Conservation (phyloP, 1,140 invertebrate genomes). For the Macrobrachium rosenbergii region DNA sequence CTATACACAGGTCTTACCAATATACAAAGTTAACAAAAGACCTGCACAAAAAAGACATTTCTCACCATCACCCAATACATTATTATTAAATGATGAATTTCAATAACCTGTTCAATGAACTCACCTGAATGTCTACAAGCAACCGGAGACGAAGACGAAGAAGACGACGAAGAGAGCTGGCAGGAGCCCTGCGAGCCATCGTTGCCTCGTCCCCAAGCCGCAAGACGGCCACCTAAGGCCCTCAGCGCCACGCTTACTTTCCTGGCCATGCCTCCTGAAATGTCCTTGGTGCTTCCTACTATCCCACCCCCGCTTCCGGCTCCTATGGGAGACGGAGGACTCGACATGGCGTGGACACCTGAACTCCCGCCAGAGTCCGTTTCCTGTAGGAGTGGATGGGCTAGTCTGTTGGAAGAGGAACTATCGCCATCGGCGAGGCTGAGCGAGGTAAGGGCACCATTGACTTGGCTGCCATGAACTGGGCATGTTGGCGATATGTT, state of each 20-base stretch:
- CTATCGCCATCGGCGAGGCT: slow-evolving; percentile 21
- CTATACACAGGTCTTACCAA: too few species aligned
- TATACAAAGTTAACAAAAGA: too few species aligned
- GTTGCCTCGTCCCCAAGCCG: slow-evolving; percentile 44
- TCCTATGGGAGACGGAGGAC: slow-evolving; percentile 35
- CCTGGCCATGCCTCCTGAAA: slow-evolving; percentile 40
- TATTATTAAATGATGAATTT: not conserved
- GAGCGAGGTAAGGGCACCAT: slow-evolving; percentile 20
- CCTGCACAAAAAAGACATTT: too few species aligned
- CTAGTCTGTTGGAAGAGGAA: not conserved
- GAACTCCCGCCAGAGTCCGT: slow-evolving; percentile 53
- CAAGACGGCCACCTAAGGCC: slow-evolving; percentile 51
- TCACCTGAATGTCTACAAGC: slow-evolving; percentile 54
- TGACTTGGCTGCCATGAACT: slow-evolving; percentile 44
- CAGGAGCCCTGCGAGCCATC: slow-evolving; percentile 39
- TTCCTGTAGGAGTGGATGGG: slow-evolving; percentile 20
- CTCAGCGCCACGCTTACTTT: slow-evolving; percentile 49
- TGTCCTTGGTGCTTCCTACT: slow-evolving; percentile 25
- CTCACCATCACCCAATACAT: not conserved
- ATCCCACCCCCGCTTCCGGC: slow-evolving; percentile 33
- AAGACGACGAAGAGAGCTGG: slow-evolving; percentile 49
- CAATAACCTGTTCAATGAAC: not conserved
- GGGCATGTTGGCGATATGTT: slow-evolving; percentile 52
- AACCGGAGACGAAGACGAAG: slow-evolving; percentile 48
- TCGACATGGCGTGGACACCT: slow-evolving; percentile 27